A percentile compares a stretch with the other conserved stretches of the same genome.
These are phyloP conservation scores for Eufriesea mexicana DNA, from an alignment of 1,140 invertebrate genomes.

Conservation along the genomic window DNA sequence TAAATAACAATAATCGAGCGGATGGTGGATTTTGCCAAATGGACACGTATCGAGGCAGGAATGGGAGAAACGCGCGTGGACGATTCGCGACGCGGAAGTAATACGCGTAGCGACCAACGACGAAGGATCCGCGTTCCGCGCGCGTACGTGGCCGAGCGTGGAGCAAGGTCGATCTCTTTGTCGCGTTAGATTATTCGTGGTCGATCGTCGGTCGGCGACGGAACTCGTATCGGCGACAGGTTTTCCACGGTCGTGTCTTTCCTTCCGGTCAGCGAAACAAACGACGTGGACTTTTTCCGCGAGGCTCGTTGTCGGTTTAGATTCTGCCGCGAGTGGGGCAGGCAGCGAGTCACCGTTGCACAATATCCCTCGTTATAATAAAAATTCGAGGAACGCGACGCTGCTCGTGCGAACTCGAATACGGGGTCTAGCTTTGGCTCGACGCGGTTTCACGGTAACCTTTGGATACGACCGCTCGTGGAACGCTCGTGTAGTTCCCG, in stretches of 20 bases:
- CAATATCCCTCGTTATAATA: background rate
- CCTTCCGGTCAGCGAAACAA: too few relatives aligned
- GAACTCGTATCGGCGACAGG: too few relatives aligned
- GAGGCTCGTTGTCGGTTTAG: too few relatives aligned
- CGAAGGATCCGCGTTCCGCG: background rate
- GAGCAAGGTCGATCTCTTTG: slow-evolving; percentile 8
- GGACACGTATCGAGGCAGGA: slow-evolving; percentile 44
- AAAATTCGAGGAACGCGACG: slow-evolving; percentile 31
- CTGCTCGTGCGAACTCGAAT: background rate
- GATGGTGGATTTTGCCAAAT: slow-evolving; percentile 49
- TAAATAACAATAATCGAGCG: slow-evolving; percentile 65
- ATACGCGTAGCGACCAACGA: too few relatives aligned
- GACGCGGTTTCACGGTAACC: slow-evolving; percentile 18
- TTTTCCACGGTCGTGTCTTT: background rate
- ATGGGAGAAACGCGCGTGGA: slow-evolving; percentile 24
- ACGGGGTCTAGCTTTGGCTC: background rate
- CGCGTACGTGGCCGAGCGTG: background rate
- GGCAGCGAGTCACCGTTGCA: background rate
- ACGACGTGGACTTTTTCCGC: too few relatives aligned
- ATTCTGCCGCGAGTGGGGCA: too few relatives aligned
- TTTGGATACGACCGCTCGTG: slow-evolving; percentile 15
- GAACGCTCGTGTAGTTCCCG: slow-evolving; percentile 20
- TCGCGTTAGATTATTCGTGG: slow-evolving; percentile 12
- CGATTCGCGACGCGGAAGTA: slow-evolving; percentile 39
- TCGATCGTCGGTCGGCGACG: too few relatives aligned